Base-by-base conservation (phyloP, 2,113 vertebrate genomes). In the Heteronetta atricapilla region DNA sequence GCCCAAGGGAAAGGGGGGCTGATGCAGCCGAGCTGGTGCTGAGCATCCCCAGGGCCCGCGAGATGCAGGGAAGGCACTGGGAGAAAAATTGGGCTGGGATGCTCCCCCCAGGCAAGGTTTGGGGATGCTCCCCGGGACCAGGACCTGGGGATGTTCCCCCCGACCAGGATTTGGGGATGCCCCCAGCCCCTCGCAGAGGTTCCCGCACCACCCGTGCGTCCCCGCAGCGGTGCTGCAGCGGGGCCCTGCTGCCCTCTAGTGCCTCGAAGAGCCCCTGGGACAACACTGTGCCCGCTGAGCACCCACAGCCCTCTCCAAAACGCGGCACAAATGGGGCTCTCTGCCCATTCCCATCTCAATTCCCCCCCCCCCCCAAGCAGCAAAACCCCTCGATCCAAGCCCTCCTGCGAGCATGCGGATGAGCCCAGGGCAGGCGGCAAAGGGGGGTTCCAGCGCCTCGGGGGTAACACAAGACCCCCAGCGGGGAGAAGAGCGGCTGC, bases 231-330 rank as follows among this genome's bases (percentile, higher is more conserved):
- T 15, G 52, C 53, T 84, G 89, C 74, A 50, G 89, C 4, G 0
- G 70, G 70, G 67, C n/a, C 95, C 91, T 95, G 93, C 94, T 95
- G 95, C 91, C 94, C 87, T 91, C 95, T 83, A 95, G 91, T 85
- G 95, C 94, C 55, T 44, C 9, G 6, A 34, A 96, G 86, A 79
- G 69, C 69, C 83, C 92, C 62, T 11, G 14, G 58, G 48, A 69
- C 69, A 64, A 48, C 46, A 2, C 56, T 8, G 62, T 36, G 20
- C 70, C 70, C 29, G 3, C 1, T 5, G 50, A 3, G 1, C 17
- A 40, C 36, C 44, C 3, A 0, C 53, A n/a, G 60, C 6, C 33
- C n/a, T 29, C 60, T 58, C 40, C 1, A 10, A 38, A 72, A 53
- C 6, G n/a, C 34, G 11, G 69, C 18, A 13, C 26, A 2, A 38